phyloP scores from a whole-genome alignment of 1,140 invertebrate genomes.

The Nixonia krombeini region DNA sequence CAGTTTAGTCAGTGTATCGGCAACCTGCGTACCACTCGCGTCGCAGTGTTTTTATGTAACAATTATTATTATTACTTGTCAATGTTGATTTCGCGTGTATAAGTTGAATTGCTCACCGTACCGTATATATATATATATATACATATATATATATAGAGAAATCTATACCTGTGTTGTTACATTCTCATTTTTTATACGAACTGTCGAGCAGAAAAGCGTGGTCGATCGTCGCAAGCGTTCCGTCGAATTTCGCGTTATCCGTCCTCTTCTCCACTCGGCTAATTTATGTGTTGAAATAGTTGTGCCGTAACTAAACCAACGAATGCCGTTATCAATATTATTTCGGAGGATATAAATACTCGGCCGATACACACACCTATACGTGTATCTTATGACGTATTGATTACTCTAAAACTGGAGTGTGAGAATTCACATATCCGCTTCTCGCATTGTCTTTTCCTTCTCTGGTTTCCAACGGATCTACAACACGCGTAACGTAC shows the following conservation, averaged over 20 bases:
- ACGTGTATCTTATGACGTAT: constrained; percentile 43
- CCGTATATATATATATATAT: neutral
- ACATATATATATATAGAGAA: neutral
- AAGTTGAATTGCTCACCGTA: constrained; percentile 28
- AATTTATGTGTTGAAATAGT: constrained; percentile 1
- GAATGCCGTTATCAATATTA: neutral
- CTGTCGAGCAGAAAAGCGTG: neutral
- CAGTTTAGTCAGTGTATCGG: constrained; percentile 66
- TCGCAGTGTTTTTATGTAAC: constrained; percentile 68
- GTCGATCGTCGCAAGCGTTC: constrained; percentile 2
- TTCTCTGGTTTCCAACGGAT: constrained; percentile 2
- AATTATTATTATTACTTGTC: constrained; percentile 64
- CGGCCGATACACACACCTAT: neutral
- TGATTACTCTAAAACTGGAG: constrained; percentile 61
- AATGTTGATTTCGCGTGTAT: constrained; percentile 53
- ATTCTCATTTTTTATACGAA: neutral
- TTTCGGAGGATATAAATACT: neutral
- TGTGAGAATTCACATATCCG: constrained; percentile 46
- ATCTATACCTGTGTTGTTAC: neutral
- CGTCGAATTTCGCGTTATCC: constrained; percentile 28
- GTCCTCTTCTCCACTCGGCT: constrained; percentile 20
- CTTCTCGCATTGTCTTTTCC: constrained; percentile 12
- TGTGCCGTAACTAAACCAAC: neutral
- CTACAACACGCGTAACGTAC: neutral
- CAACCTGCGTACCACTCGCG: constrained; percentile 69